Base-by-base conservation (phyloP, 2,797 vertebrate genomes). In the Phoxinus dragarum region DNA sequence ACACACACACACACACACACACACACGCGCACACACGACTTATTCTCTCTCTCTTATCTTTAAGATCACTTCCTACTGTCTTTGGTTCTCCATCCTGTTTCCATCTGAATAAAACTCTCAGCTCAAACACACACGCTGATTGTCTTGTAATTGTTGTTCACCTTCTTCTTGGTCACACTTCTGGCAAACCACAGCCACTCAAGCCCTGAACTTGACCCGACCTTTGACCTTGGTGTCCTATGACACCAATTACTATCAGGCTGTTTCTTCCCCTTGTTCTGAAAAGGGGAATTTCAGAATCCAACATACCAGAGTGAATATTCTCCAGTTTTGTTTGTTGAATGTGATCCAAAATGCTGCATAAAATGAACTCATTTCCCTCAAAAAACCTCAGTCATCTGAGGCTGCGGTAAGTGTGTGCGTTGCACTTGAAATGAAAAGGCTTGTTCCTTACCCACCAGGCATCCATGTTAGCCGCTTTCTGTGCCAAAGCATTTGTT, bases 51-150 rank as follows among this genome's bases (percentile, higher is more conserved):
- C 27, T 27, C 27, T 69, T 88, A 90, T 89, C 89, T 87, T 44
- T 66, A 6, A 74, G 81, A 87, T 86, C 49, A 85, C 78, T 89
- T 89, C 88, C 88, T 84, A 75, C 76, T 89, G 73, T 80, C 80
- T 27, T 84, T 75, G 59, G 81, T 86, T 77, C 78, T 85, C 52
- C 69, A 74, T 72, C 40, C 75, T 69, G 68, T 80, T 82, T 83
- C 86, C 66, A 66, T 66, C n/a, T 69, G 40, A 71, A 85, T 66
- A 44, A 81, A 81, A 54, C 54, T 21, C 40, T 56, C 72, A 68
- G 56, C 38, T 38, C 38, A 86, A 72, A 83, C 81, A 67, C 82
- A 67, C 82, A 56, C 10, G 80, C 64, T 47, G 75, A 61, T 79
- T 71, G 36, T 76, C 73, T 68, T 66, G n/a, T 34, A 31, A 80